Percentiles rank a stretch among this genome's conserved stretches.
phyloP scores from a whole-genome alignment of 2,797 vertebrate genomes.

The Cirrhinus mrigala region DNA sequence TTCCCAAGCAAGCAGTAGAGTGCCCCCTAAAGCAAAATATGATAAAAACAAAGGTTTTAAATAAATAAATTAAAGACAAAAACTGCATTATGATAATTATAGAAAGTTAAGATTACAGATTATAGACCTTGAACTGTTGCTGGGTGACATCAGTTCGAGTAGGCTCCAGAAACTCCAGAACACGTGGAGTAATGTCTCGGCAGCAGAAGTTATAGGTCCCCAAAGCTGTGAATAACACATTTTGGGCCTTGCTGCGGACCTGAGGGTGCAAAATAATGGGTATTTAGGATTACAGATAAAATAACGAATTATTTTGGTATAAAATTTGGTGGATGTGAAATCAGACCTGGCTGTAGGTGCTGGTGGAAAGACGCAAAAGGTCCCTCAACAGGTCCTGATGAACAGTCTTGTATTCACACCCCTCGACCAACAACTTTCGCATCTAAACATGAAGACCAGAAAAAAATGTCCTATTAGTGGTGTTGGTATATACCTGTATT shows the following conservation, averaged over 20 bases:
- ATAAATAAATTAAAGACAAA: constrained; percentile 1
- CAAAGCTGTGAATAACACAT: constrained; percentile 88
- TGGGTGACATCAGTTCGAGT: constrained; percentile 84
- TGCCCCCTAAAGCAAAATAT: constrained; percentile 81
- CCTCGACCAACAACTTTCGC: constrained; percentile 92
- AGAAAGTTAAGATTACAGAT: neutral
- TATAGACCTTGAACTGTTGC: constrained; percentile 92
- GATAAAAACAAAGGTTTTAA: neutral
- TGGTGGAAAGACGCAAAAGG: constrained; percentile 93
- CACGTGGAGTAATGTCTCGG: constrained; percentile 91
- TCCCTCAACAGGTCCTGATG: constrained; percentile 93
- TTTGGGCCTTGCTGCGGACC: constrained; percentile 95
- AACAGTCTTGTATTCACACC: constrained; percentile 91
- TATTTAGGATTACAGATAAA: neutral
- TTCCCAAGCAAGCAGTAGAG: constrained; percentile 95
- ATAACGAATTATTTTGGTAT: neutral
- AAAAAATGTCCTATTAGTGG: neutral
- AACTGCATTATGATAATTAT: no score
- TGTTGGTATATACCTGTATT: neutral
- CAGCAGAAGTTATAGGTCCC: constrained; percentile 94
- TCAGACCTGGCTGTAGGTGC: constrained; percentile 93
- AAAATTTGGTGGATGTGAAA: neutral
- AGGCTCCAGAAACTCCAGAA: constrained; percentile 88
- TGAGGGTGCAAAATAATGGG: constrained; percentile 60
- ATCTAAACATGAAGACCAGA: constrained; percentile 75